These are phyloP conservation scores for Iselma pallidipennis DNA, from an alignment of 2,888 invertebrate species.

Conservation along the genomic window DNA sequence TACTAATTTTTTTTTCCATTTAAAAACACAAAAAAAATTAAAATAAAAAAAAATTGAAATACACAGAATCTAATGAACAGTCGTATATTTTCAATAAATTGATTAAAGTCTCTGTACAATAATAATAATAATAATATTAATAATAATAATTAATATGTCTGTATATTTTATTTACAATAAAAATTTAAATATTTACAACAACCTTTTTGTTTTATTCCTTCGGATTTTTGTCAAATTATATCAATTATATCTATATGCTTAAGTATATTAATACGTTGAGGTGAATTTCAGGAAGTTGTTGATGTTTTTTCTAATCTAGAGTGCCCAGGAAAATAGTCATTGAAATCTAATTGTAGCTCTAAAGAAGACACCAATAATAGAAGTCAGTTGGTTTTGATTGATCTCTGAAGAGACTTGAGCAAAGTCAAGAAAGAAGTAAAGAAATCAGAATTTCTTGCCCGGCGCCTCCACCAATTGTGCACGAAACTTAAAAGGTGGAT, in stretches of 20 bases:
- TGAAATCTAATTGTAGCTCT: neutral
- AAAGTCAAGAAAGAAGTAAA: too few relatives aligned
- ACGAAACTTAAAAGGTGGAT: too few relatives aligned
- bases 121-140: neutral
- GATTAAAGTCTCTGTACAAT: conserved; percentile 4
- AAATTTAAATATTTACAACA: conserved; percentile 5
- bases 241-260: neutral
- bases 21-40: neutral
- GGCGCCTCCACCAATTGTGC: too few relatives aligned
- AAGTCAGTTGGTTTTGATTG: too few relatives aligned
- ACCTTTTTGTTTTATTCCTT: neutral
- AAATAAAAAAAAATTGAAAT: neutral
- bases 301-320: neutral
- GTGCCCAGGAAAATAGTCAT: neutral
- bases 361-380: neutral
- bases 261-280: too few relatives aligned
- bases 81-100: neutral
- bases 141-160: neutral
- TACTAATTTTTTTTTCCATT: conserved; percentile 16
- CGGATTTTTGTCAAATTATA: neutral
- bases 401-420: too few relatives aligned
- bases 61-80: conserved; percentile 1
- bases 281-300: neutral
- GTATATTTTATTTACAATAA: neutral
- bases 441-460: too few relatives aligned